Evolutionary conservation across 2,888 invertebrate species (phyloP).

Genomic region (Eristalinus aeneus): DNA sequence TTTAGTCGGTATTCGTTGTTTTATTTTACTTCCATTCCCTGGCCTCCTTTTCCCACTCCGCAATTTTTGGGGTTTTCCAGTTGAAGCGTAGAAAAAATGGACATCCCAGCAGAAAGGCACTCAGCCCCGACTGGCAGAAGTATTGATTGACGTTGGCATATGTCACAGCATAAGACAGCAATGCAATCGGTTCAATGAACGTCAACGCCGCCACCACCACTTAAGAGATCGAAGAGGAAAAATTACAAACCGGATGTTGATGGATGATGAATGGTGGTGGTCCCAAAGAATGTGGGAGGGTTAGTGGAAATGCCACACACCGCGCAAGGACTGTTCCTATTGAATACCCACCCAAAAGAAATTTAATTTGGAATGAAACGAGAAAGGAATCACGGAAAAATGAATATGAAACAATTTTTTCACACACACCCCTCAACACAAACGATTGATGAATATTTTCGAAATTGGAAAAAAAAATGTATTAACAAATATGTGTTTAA

Average conservation of each 20-base stretch:
- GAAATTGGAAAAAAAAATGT: neutral
- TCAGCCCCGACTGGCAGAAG: neutral
- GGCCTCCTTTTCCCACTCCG: neutral
- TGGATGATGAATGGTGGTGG: slow-evolving; percentile 3
- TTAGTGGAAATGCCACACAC: slow-evolving; percentile 44
- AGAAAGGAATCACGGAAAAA: slow-evolving; percentile 34
- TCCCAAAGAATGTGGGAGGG: neutral
- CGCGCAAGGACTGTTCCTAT: slow-evolving; percentile 61
- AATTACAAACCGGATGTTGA: slow-evolving; percentile 54
- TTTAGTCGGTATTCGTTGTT: slow-evolving; percentile 26
- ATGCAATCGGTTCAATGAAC: slow-evolving; percentile 37
- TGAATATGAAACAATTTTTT: slow-evolving; percentile 25
- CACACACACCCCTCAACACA: slow-evolving; percentile 37
- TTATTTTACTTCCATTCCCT: neutral
- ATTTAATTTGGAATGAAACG: slow-evolving; percentile 57
- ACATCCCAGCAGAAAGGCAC: neutral
- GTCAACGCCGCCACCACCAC: neutral
- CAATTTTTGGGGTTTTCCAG: neutral
- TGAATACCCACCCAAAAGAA: slow-evolving; percentile 36
- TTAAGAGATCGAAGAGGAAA: slow-evolving; percentile 1
- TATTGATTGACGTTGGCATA: slow-evolving; percentile 39
- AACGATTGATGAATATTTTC: neutral
- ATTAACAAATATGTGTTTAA: neutral
- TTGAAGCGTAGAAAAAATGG: neutral
- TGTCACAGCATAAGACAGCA: slow-evolving; percentile 7